phyloP scores from a whole-genome alignment of 2,797 vertebrate species.

The Carcharodon carcharias region DNA sequence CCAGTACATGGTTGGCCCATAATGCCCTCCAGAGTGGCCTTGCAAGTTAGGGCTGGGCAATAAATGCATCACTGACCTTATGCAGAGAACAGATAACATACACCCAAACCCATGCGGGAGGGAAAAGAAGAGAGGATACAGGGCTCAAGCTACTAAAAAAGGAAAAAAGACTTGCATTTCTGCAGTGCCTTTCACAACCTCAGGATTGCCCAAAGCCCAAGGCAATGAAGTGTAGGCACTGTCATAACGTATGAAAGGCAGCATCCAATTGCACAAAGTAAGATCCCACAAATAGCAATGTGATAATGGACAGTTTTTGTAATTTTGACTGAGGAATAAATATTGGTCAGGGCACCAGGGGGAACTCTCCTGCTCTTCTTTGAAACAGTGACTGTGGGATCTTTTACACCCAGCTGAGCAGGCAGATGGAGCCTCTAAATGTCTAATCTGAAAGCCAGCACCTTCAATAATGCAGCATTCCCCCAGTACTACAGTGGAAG shows the following conservation, averaged over 20 bases:
- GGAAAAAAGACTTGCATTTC: neutral
- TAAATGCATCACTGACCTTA: too few species aligned
- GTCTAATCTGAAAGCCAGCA: too few species aligned
- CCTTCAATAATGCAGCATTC: neutral
- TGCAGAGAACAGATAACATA: neutral
- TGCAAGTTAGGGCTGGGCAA: too few species aligned
- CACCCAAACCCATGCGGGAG: neutral
- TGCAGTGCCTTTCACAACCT: neutral
- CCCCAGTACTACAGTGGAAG: neutral
- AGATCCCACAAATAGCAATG: neutral
- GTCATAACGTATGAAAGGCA: neutral
- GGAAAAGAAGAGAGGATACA: neutral
- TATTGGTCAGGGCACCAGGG: neutral
- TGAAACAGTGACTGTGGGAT: neutral
- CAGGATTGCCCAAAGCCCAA: neutral
- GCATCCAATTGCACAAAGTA: neutral
- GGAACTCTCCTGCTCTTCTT: neutral
- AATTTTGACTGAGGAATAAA: neutral
- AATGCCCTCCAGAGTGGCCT: too few species aligned
- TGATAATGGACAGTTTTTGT: neutral
- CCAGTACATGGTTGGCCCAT: too few species aligned
- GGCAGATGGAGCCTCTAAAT: too few species aligned
- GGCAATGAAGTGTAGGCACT: neutral
- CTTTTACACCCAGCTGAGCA: too few species aligned
- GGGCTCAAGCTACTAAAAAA: neutral